phyloP scores from a whole-genome alignment of 2,113 vertebrate species.

The Calyptomena viridis region DNA sequence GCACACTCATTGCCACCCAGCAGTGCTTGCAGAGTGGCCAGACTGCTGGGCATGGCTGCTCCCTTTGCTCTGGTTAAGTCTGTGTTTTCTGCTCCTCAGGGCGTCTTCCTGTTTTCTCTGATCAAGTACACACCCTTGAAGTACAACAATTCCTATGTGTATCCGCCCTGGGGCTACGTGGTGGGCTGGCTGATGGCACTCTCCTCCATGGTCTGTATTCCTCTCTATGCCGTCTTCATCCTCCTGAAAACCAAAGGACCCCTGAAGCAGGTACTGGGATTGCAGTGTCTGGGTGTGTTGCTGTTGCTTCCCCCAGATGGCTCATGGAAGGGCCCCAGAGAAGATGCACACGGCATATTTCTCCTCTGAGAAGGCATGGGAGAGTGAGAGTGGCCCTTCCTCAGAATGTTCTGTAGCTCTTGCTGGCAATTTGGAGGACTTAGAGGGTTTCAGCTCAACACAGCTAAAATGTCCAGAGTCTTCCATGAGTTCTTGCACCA shows the following conservation, averaged over 20 bases:
- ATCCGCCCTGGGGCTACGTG: conserved; percentile 85
- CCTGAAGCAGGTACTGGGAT: conserved; percentile 80
- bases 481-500: neutral
- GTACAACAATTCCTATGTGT: conserved; percentile 88
- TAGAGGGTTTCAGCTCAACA: neutral
- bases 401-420: neutral
- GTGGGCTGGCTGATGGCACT: conserved; percentile 89
- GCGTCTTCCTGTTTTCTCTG: conserved; percentile 89
- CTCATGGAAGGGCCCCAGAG: neutral
- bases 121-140: conserved; percentile 88
- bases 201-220: conserved; percentile 89
- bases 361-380: neutral
- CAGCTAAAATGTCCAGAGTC: neutral
- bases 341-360: neutral
- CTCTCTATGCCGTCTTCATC: conserved; percentile 78
- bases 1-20: neutral
- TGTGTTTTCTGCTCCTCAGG: conserved; percentile 67
- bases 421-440: neutral
- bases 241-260: conserved; percentile 82
- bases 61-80: neutral
- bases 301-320: rapidly evolving
- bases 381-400: neutral
- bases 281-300: neutral
- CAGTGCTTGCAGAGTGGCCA: neutral
- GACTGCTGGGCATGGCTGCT: neutral